Evolutionary conservation across 2,888 invertebrate genomes (phyloP).

Genomic region (Shargacucullia verbasci): DNA sequence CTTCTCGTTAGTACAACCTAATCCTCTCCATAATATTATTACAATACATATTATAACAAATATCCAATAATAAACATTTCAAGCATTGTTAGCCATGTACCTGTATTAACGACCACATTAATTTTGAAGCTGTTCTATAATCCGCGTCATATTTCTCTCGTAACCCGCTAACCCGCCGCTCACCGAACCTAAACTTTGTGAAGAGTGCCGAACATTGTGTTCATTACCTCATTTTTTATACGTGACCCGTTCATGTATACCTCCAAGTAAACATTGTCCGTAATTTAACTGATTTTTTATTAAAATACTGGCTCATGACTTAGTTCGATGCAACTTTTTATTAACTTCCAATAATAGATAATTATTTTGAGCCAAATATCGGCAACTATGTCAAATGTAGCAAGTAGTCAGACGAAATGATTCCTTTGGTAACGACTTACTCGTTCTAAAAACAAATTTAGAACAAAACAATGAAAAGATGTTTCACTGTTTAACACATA

Average conservation of each 20-base stretch:
- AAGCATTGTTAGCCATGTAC: conserved; percentile 6
- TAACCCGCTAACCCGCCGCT: conserved; percentile 77
- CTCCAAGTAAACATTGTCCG: conserved; percentile 58
- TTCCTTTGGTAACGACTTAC: conserved; percentile 10
- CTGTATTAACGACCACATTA: conserved; percentile 2
- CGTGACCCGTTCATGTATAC: conserved; percentile 52
- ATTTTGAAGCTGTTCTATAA: conserved; percentile 41
- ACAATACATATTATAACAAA: too few species aligned
- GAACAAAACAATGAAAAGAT: conserved; percentile 7
- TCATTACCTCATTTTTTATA: conserved; percentile 77
- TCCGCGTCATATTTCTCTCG: conserved; percentile 51
- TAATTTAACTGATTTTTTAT: conserved; percentile 53
- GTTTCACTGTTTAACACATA: conserved; percentile 32
- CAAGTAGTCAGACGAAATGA: neutral
- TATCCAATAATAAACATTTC: too few species aligned
- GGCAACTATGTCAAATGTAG: neutral
- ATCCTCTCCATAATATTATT: too few species aligned
- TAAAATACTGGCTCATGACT: conserved; percentile 58
- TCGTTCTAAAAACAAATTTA: conserved; percentile 7
- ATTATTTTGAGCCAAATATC: neutral
- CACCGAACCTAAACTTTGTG: conserved; percentile 50
- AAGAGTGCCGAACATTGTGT: conserved; percentile 67
- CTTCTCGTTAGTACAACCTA: too few species aligned
- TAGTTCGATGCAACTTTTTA: conserved; percentile 46
- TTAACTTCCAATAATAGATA: conserved; percentile 10